Conservation (phyloP, 2,888 invertebrate genomes). For the Flexamia atlantica region DNA sequence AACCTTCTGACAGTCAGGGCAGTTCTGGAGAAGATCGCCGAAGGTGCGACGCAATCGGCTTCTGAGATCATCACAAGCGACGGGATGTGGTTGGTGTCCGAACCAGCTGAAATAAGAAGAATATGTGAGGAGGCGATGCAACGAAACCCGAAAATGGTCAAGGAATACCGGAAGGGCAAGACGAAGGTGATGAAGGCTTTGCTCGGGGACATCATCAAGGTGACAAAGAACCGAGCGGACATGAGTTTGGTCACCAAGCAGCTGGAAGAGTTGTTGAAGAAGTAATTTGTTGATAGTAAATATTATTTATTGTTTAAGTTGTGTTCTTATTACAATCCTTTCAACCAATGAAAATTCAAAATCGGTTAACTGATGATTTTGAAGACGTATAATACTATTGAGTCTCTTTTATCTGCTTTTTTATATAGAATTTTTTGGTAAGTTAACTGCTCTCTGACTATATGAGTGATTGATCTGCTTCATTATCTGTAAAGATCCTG, state of each 20-base stretch:
- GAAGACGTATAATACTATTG: too few species aligned
- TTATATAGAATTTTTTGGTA: too few species aligned
- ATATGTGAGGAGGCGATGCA: slow-evolving; percentile 81
- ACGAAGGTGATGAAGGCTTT: slow-evolving; percentile 83
- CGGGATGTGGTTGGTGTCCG: slow-evolving; percentile 81
- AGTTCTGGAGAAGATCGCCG: slow-evolving; percentile 76
- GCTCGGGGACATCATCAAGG: slow-evolving; percentile 79
- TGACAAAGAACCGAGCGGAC: slow-evolving; percentile 81
- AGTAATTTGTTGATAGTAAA: slow-evolving; percentile 30
- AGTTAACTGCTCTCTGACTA: too few species aligned
- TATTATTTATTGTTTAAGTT: neutral
- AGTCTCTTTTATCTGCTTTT: too few species aligned
- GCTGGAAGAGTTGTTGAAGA: slow-evolving; percentile 67
- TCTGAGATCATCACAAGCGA: slow-evolving; percentile 80
- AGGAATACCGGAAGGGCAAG: slow-evolving; percentile 84
- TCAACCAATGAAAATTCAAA: neutral
- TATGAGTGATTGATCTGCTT: too few species aligned
- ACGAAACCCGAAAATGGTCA: slow-evolving; percentile 82
- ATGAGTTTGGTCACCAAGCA: slow-evolving; percentile 72
- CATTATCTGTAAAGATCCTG: too few species aligned
- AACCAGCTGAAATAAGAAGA: slow-evolving; percentile 79
- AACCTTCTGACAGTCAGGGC: slow-evolving; percentile 80
- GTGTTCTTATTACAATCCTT: neutral
- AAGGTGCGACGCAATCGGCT: slow-evolving; percentile 74
- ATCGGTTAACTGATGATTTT: too few species aligned